A percentile compares a stretch with the other conserved stretches of the same genome.
phyloP scores from a whole-genome alignment of 2,113 vertebrate genomes.

The Galemys pyrenaicus region DNA sequence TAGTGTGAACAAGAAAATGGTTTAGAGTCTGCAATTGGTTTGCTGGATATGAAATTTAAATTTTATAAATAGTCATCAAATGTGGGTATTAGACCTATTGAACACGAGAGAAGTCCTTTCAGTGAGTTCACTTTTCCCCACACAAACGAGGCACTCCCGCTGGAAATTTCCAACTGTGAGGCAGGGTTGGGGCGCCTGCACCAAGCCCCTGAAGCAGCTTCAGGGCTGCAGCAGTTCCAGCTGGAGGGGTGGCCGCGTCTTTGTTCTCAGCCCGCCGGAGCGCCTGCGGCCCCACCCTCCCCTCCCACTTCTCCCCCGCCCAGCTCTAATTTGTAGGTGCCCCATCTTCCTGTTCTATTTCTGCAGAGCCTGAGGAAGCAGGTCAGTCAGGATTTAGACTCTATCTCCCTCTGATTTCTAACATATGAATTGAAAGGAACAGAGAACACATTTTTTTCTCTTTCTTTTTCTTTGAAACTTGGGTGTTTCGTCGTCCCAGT shows the following conservation, averaged over 20 bases:
- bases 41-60: neutral
- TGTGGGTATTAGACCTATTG: neutral
- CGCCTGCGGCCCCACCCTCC: slow-evolving; percentile 50
- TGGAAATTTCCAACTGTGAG: neutral
- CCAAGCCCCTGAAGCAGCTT: neutral
- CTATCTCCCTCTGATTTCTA: neutral
- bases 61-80: neutral
- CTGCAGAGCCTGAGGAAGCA: neutral
- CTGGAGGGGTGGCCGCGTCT: neutral
- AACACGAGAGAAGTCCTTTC: neutral
- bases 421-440: neutral
- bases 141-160: neutral
- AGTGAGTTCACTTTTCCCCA: neutral
- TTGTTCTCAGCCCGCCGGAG: slow-evolving; percentile 23
- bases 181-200: no score
- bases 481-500: neutral
- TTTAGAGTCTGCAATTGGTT: neutral
- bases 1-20: neutral
- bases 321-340: slow-evolving; percentile 67
- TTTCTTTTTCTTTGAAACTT: neutral
- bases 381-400: neutral
- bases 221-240: neutral
- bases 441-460: neutral
- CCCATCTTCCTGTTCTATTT: slow-evolving; percentile 53
- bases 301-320: neutral